phyloP scores from a whole-genome alignment of 2,888 invertebrate genomes.

The Sesia bembeciformis region DNA sequence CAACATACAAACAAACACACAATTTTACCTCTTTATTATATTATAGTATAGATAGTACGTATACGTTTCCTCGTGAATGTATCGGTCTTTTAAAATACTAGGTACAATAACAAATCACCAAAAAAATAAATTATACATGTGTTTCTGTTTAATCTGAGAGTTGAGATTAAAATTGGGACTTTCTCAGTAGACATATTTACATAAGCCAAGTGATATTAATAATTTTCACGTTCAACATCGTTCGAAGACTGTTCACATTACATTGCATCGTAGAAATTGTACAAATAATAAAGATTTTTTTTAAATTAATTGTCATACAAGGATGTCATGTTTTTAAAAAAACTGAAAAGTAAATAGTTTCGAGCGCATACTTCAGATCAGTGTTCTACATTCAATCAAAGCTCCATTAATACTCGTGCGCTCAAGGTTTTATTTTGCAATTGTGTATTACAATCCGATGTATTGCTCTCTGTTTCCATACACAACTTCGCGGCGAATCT shows the following conservation, averaged over 20 bases:
- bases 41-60: too few species aligned
- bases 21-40: too few species aligned
- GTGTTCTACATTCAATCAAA: neutral
- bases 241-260: neutral
- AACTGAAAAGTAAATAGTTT: neutral
- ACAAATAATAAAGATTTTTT: neutral
- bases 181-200: too few species aligned
- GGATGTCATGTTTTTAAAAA: neutral
- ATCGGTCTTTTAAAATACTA: too few species aligned
- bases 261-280: neutral
- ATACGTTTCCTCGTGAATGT: too few species aligned
- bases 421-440: slow-evolving; percentile 8
- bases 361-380: neutral
- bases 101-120: too few species aligned
- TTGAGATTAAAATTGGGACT: too few species aligned
- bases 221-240: neutral
- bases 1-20: too few species aligned
- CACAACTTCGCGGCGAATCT: too few species aligned
- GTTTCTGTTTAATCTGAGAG: too few species aligned
- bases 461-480: slow-evolving; percentile 7
- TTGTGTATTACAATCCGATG: slow-evolving; percentile 5
- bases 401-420: neutral
- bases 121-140: too few species aligned
- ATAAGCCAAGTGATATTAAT: neutral
- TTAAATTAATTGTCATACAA: neutral